Percentiles rank a stretch among this genome's conserved stretches.
Evolutionary conservation across 2,797 vertebrate species (phyloP).

Genomic region (Xerus rutilus): DNA sequence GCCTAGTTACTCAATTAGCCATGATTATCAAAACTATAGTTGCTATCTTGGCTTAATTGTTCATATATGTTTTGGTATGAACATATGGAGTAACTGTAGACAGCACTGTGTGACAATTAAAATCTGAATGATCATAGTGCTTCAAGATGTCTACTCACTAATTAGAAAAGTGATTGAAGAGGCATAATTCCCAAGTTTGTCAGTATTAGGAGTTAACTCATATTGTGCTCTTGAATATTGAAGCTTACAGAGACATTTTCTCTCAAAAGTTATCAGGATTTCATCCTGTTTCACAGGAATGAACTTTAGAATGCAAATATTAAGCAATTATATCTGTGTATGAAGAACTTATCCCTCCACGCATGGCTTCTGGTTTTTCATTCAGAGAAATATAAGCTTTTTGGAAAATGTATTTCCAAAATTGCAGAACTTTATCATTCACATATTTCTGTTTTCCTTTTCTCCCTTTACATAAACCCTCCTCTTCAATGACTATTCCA

Average conservation of each 20-base stretch:
- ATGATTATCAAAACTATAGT: conserved; percentile 55
- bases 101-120: conserved; percentile 49
- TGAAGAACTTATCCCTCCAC: not conserved
- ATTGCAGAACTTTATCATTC: rapidly evolving
- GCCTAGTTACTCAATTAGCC: conserved; percentile 53
- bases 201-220: conserved; percentile 16
- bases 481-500: not conserved
- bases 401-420: not conserved
- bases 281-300: not conserved
- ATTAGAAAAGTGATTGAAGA: conserved; percentile 51
- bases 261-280: conserved; percentile 30
- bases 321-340: conserved; percentile 39
- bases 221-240: not conserved
- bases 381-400: not conserved
- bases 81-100: conserved; percentile 31
- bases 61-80: conserved; percentile 51
- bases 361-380: not conserved
- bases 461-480: not conserved
- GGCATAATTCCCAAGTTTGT: conserved; percentile 39
- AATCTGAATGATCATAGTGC: conserved; percentile 56
- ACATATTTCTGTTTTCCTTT: not conserved
- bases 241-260: conserved; percentile 5
- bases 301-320: not conserved
- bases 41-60: conserved; percentile 53
- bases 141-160: conserved; percentile 12